Evolutionary conservation across 2,888 invertebrate genomes (phyloP), one percentile per base, ranked within the genome.

Genomic region (Clivina fossor): DNA sequence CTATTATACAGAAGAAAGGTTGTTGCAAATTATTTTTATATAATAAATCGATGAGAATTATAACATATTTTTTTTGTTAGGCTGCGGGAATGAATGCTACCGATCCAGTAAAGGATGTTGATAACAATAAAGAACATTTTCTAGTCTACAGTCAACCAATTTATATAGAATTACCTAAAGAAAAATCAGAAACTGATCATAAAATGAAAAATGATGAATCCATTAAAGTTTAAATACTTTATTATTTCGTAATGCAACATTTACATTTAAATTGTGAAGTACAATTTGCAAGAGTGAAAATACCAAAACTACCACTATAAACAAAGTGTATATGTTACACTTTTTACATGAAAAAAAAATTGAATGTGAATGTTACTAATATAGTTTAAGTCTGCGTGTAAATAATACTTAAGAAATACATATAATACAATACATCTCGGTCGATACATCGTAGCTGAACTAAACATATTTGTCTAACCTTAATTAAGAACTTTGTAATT

Each of bases 1-100:
- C 84, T 88, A 79, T 73, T 90, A 9, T 89, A 90, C 70, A 81
- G 86, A 8, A 79, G 81, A 66, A 81, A 81, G 71, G 79, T 78
- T 63, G 60, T 61, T 63, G 18, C n/a, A 16, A 20, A 49, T 40
- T 32, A 24, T 32, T 33, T 35, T 19, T 32, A 3, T n/a, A 37
- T 35, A n/a, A 47, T 7, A 19, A 19, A 37, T 9, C 13, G 13
- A 37, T 16, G 26, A n/a, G 15, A 24, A 26, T n/a, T 33, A 33
- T 28, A 28, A 43, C 9, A 11, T 24, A 2, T 46, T 37, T 46
- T 41, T 26, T 44, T 57, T 53, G 60, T n/a, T 33, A 66, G 65
- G 71, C 73, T 67, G 78, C 79, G 8, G 71, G 76, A 57, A 68
- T 82, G 19, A 79, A 78, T 61, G 64, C 77, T 8, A 57, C 60